Percentiles rank a stretch among this genome's conserved stretches.
Evolutionary conservation across 2,113 vertebrate species (phyloP).

Genomic region (Rhinichthys klamathensis): DNA sequence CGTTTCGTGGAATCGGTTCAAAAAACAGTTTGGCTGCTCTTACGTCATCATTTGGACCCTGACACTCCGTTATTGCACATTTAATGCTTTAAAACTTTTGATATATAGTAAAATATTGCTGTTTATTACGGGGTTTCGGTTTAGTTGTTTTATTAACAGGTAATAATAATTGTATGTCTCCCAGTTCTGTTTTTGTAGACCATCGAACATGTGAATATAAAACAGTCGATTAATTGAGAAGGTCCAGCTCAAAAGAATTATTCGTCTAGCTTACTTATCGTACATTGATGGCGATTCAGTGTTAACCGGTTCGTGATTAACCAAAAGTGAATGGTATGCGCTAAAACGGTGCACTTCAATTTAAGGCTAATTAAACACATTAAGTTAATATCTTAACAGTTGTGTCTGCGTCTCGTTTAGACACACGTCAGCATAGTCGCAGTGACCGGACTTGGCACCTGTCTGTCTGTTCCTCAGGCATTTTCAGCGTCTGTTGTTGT

Average conservation of each 20-base stretch:
- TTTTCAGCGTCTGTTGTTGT: constrained; percentile 50
- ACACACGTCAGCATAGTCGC: neutral
- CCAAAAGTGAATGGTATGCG: neutral
- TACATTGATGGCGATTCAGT: too few species aligned
- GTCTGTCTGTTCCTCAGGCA: constrained; percentile 36
- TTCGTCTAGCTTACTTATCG: too few species aligned
- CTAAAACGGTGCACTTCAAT: neutral
- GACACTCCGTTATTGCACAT: neutral
- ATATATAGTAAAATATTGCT: neutral
- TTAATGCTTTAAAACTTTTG: neutral
- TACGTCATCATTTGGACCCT: neutral
- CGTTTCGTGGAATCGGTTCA: neutral
- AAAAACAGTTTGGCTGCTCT: neutral
- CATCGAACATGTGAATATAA: neutral
- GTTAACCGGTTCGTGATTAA: too few species aligned
- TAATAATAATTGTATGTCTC: neutral
- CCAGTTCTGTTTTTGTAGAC: neutral
- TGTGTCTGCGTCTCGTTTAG: neutral
- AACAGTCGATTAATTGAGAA: neutral
- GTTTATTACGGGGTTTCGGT: neutral
- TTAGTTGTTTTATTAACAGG: neutral
- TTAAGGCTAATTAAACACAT: neutral
- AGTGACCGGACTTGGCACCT: neutral
- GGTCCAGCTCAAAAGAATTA: neutral
- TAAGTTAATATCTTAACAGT: neutral